These are phyloP conservation scores for Hemicentrotus pulcherrimus DNA, from an alignment of 35 echinoderm and acorn worm genomes.

Conservation along the genomic window DNA sequence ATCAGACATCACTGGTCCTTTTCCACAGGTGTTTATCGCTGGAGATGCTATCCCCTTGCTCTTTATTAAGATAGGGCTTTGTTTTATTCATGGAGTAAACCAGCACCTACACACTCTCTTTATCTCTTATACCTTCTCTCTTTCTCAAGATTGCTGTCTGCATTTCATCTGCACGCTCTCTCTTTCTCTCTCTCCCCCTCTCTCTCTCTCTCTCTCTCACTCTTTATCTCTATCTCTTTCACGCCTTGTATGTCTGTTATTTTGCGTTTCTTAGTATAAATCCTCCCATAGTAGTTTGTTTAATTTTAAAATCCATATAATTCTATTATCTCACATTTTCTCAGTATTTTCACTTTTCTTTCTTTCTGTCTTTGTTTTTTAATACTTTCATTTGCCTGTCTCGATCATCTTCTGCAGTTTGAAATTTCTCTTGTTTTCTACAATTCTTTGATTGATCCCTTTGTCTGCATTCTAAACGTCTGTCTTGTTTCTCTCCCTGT, in stretches of 20 bases:
- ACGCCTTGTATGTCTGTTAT: neutral
- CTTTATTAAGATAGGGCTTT: slow-evolving; percentile 38
- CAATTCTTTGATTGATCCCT: too few species aligned
- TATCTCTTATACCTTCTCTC: neutral
- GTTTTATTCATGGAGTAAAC: slow-evolving; percentile 54
- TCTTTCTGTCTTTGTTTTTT: too few species aligned
- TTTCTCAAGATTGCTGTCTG: neutral
- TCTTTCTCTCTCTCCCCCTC: neutral
- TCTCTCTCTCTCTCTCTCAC: neutral
- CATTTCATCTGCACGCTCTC: neutral
- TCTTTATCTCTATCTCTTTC: neutral
- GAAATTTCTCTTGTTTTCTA: too few species aligned
- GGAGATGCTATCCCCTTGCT: slow-evolving; percentile 6
- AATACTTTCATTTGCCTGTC: too few species aligned
- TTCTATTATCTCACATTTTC: neutral
- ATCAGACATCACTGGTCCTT: slow-evolving; percentile 20
- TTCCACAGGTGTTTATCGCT: slow-evolving; percentile 41
- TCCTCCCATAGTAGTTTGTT: neutral
- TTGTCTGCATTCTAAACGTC: neutral
- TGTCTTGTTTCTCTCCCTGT: neutral
- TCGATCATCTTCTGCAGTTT: too few species aligned
- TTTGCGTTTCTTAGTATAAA: neutral
- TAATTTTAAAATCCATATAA: neutral
- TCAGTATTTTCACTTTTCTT: too few species aligned
- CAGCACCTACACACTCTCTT: neutral